Evolutionary conservation across 1,140 invertebrate species (phyloP).

Genomic region (Vanessa atalanta): DNA sequence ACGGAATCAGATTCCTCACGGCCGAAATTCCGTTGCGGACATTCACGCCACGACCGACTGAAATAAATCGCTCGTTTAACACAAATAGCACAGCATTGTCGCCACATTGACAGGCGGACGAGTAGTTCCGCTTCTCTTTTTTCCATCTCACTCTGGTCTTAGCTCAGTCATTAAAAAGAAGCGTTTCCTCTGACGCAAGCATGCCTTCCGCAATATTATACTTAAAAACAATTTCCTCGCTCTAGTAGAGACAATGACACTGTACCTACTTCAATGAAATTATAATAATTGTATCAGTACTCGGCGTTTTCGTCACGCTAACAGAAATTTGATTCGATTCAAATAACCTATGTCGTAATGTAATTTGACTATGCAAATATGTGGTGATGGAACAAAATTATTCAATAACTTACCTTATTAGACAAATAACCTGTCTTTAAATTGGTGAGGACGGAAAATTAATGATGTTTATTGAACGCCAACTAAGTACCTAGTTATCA

Average conservation of each 20-base stretch:
- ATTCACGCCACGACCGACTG: conserved; percentile 76
- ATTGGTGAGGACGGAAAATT: not conserved
- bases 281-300: not conserved
- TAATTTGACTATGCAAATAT: conserved; percentile 1
- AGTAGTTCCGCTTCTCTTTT: conserved; percentile 75
- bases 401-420: not conserved
- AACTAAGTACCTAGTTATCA: conserved; percentile 19
- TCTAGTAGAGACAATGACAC: conserved; percentile 15
- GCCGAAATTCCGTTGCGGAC: conserved; percentile 77
- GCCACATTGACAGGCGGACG: conserved; percentile 73
- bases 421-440: too few relatives aligned
- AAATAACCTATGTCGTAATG: not conserved
- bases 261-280: conserved; percentile 36
- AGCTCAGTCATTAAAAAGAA: conserved; percentile 52
- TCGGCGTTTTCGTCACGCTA: not conserved
- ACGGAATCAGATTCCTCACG: conserved; percentile 74
- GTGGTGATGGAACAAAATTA: not conserved
- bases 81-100: conserved; percentile 77
- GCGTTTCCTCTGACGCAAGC: conserved; percentile 66
- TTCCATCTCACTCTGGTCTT: conserved; percentile 50
- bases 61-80: conserved; percentile 79
- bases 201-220: conserved; percentile 49
- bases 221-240: conserved; percentile 40
- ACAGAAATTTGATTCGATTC: conserved; percentile 8
- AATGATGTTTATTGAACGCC: not conserved